phyloP scores from a whole-genome alignment of 2,888 invertebrate species.

The Acanthococcus lagerstroemiae region DNA sequence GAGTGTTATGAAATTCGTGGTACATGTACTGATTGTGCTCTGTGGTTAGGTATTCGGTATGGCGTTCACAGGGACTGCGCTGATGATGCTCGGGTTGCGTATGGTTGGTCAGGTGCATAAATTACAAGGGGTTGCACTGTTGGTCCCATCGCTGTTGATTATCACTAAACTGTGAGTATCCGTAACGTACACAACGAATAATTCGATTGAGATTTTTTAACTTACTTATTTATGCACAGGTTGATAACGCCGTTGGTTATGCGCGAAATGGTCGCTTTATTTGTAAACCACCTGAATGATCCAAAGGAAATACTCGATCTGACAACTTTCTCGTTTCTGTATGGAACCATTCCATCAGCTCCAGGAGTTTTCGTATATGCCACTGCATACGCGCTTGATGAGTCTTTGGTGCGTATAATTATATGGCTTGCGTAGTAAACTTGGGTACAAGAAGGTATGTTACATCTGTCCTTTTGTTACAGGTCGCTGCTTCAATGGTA shows the following conservation, averaged over 20 bases:
- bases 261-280: conserved; percentile 66
- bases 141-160: conserved; percentile 77
- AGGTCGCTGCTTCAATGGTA: conserved; percentile 90
- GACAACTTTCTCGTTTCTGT: conserved; percentile 87
- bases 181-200: neutral
- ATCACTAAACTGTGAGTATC: conserved; percentile 71
- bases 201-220: neutral
- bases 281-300: conserved; percentile 54
- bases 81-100: conserved; percentile 79
- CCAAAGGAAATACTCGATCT: conserved; percentile 69
- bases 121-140: conserved; percentile 63
- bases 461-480: too few relatives aligned
- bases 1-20: neutral
- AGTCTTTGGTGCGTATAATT: conserved; percentile 61
- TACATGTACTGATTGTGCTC: too few relatives aligned
- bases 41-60: conserved; percentile 59
- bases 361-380: conserved; percentile 95
- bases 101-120: conserved; percentile 85
- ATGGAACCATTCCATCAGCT: conserved; percentile 91
- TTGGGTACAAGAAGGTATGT: too few relatives aligned
- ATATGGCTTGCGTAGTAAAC: too few relatives aligned
- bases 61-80: conserved; percentile 82
- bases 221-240: conserved; percentile 43
- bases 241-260: conserved; percentile 74
- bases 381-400: conserved; percentile 71